A percentile compares a stretch with the other conserved stretches of the same genome.
These are phyloP conservation scores for Falco novaeseelandiae DNA, from an alignment of 2,797 vertebrate genomes.

Conservation along the genomic window DNA sequence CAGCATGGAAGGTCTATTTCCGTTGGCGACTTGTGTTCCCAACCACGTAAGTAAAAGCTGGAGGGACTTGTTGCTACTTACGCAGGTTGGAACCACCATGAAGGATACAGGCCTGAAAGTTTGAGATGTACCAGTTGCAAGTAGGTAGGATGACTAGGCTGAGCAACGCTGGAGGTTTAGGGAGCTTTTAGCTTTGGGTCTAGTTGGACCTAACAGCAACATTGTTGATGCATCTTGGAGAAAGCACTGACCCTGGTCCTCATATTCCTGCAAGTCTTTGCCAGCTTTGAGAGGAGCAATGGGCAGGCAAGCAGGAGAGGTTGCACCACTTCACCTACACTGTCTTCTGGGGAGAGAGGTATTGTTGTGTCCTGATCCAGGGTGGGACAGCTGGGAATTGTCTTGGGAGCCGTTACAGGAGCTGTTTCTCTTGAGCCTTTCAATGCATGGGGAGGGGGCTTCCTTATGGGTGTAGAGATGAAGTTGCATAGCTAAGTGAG, in stretches of 20 bases:
- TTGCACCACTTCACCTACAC: rapidly evolving
- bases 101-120: neutral
- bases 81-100: rapidly evolving
- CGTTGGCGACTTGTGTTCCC: rapidly evolving
- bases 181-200: neutral
- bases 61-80: neutral
- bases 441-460: neutral
- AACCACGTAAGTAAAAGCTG: neutral
- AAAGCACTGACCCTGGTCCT: neutral
- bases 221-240: neutral
- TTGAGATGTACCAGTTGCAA: neutral
- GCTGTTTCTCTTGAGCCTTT: neutral
- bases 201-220: rapidly evolving
- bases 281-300: neutral
- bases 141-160: neutral
- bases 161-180: neutral
- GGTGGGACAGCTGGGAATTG: neutral
- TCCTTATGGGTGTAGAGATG: neutral
- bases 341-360: neutral
- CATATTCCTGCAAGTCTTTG: neutral
- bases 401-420: neutral
- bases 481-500: neutral
- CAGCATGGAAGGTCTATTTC: rapidly evolving
- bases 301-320: neutral
- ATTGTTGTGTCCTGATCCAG: neutral